A percentile compares a stretch with the other conserved stretches of the same genome.
phyloP scores from a whole-genome alignment of 2,888 invertebrate genomes.

The Coenonympha arcania region DNA sequence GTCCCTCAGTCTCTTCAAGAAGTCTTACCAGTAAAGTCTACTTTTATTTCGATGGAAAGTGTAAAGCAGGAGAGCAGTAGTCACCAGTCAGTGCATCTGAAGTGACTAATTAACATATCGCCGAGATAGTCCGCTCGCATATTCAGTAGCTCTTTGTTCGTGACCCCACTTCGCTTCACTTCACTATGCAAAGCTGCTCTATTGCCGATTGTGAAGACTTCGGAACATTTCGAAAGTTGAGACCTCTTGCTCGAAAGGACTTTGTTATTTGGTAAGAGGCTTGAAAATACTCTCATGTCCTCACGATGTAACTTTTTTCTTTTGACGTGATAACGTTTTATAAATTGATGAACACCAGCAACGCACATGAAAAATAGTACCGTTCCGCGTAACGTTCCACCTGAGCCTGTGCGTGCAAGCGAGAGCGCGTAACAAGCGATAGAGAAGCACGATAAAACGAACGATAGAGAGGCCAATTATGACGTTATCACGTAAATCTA shows the following conservation, averaged over 20 bases:
- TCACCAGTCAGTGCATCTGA: constrained; percentile 24
- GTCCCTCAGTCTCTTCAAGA: not conserved
- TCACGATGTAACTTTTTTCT: too few relatives aligned
- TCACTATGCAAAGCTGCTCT: constrained; percentile 56
- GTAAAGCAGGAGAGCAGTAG: constrained; percentile 15
- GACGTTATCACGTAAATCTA: too few relatives aligned
- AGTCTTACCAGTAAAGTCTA: not conserved
- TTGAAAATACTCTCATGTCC: too few relatives aligned
- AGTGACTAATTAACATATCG: constrained; percentile 59
- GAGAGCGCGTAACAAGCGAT: too few relatives aligned
- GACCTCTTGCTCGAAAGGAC: not conserved
- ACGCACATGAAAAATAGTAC: too few relatives aligned
- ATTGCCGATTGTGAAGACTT: constrained; percentile 28
- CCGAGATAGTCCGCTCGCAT: constrained; percentile 61
- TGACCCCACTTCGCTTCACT: constrained; percentile 54
- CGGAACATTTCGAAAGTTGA: constrained; percentile 23
- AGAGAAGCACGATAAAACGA: too few relatives aligned
- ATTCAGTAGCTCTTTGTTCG: constrained; percentile 68
- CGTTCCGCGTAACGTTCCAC: too few relatives aligned
- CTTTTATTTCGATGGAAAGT: not conserved
- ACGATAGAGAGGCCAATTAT: too few relatives aligned
- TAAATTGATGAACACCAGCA: too few relatives aligned
- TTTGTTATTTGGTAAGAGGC: too few relatives aligned
- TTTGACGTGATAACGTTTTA: too few relatives aligned
- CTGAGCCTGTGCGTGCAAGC: too few relatives aligned